Conservation (phyloP, 2,113 vertebrate genomes). For the Hemiprocne comata region DNA sequence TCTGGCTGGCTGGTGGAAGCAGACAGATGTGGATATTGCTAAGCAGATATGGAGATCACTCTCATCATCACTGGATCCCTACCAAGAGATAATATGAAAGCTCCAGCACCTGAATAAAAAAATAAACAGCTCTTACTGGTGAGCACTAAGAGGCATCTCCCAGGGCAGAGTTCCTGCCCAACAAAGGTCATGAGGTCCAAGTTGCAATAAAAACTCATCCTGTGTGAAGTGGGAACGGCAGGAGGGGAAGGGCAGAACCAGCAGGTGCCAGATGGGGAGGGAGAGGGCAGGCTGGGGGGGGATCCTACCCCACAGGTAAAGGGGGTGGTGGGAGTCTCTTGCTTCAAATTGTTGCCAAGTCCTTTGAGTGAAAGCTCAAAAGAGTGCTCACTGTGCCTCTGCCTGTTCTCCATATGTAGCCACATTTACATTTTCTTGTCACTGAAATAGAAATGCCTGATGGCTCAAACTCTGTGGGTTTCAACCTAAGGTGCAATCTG, state of each 20-base stretch:
- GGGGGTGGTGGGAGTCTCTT: background rate
- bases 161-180: background rate
- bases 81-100: background rate
- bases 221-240: background rate
- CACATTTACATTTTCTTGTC: background rate
- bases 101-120: background rate
- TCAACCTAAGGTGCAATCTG: background rate
- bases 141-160: background rate
- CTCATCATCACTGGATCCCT: background rate
- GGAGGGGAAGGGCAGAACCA: background rate
- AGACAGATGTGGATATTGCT: background rate
- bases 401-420: background rate
- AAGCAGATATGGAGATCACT: background rate
- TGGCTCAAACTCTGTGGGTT: background rate
- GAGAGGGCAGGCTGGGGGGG: background rate
- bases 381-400: rapidly evolving
- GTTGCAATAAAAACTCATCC: background rate
- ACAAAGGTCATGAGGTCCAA: background rate
- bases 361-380: background rate
- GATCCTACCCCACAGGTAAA: background rate
- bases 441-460: background rate
- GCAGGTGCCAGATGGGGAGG: background rate
- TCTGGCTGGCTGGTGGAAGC: background rate
- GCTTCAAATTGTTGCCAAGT: background rate
- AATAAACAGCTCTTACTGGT: background rate